Percentiles rank a stretch among this genome's conserved stretches.
These are phyloP conservation scores for Metopolophium dirhodum DNA, from an alignment of 1,140 invertebrate genomes.

Conservation along the genomic window DNA sequence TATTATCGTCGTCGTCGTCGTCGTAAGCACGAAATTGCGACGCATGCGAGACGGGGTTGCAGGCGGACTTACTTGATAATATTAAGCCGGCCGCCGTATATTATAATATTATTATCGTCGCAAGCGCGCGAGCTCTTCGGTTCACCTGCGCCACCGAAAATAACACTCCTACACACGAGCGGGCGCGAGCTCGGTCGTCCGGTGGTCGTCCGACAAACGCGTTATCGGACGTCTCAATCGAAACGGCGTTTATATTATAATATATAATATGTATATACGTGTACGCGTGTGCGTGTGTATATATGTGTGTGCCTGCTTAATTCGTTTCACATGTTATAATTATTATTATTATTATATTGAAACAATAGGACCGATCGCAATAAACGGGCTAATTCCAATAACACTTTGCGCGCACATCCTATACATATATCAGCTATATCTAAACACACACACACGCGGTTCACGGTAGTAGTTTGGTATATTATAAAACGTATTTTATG, in stretches of 20 bases:
- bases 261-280: not conserved
- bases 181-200: not conserved
- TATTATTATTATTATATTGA: not conserved
- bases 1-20: not conserved
- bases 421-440: not conserved
- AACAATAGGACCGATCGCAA: constrained; percentile 48
- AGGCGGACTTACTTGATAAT: not conserved
- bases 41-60: not conserved
- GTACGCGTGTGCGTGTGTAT: no score
- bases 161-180: constrained; percentile 33
- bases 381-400: constrained; percentile 18
- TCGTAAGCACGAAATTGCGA: not conserved
- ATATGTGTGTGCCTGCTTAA: not conserved
- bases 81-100: not conserved
- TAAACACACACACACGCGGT: not conserved
- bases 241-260: not conserved
- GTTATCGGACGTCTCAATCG: constrained; percentile 57
- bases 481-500: constrained; percentile 1
- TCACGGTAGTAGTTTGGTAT: not conserved
- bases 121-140: not conserved
- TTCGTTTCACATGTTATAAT: constrained; percentile 36
- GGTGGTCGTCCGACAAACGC: constrained; percentile 23
- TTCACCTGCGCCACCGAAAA: constrained; percentile 50
- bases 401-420: constrained; percentile 9
- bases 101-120: not conserved